Conservation (phyloP, 2,113 vertebrate genomes). For the Diphyllodes magnificus region DNA sequence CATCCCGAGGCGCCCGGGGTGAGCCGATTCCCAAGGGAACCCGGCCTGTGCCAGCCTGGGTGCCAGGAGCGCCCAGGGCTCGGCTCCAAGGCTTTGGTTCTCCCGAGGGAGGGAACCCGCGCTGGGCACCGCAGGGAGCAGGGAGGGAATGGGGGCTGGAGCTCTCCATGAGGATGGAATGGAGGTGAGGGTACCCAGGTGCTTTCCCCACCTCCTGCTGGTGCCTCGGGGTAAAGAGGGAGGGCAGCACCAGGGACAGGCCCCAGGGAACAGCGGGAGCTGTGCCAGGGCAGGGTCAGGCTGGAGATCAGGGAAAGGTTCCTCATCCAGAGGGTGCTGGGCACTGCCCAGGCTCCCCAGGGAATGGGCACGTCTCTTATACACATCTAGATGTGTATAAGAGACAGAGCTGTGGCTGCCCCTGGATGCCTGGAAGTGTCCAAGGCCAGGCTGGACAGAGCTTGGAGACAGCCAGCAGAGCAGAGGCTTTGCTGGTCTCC, state of each 20-base stretch:
- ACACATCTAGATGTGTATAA: too few relatives aligned
- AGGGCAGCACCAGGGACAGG: not conserved
- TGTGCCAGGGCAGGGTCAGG: not conserved
- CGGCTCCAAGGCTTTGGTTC: not conserved
- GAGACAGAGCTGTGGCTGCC: not conserved
- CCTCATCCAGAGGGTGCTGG: not conserved
- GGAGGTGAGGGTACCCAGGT: not conserved
- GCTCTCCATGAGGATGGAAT: too few relatives aligned
- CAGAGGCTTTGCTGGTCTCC: too few relatives aligned
- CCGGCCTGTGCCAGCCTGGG: not conserved
- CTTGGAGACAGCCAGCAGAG: not conserved
- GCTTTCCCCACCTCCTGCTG: not conserved
- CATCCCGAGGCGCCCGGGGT: not conserved
- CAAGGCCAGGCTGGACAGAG: not conserved
- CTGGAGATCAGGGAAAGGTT: fast-evolving
- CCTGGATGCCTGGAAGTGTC: not conserved
- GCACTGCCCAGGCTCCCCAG: not conserved
- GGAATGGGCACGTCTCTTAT: not conserved
- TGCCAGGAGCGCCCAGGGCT: not conserved
- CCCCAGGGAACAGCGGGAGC: not conserved
- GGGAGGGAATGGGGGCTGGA: not conserved
- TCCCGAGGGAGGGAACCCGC: not conserved
- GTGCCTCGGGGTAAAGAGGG: not conserved
- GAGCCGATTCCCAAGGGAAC: not conserved
- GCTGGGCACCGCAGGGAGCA: not conserved